Percentiles rank a stretch among this genome's conserved stretches.
Conservation (phyloP, 2,113 vertebrate genomes). For the Tachycineta bicolor region DNA sequence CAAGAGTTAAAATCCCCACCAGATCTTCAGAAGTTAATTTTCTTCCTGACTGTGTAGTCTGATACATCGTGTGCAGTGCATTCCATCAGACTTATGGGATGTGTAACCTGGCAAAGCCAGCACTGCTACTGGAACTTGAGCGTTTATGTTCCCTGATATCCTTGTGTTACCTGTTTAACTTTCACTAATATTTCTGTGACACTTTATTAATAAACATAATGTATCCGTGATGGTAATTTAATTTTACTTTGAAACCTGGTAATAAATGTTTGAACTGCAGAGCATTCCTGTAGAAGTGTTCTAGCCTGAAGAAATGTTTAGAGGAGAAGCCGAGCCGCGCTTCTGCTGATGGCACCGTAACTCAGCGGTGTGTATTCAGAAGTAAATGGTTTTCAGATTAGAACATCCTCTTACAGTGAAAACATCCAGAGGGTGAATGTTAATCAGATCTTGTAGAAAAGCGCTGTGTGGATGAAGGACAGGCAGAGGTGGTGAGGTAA, state of each 20-base stretch:
- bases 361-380: neutral
- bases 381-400: slow-evolving; percentile 49
- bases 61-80: neutral
- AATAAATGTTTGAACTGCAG: slow-evolving; percentile 16
- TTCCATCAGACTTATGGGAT: neutral
- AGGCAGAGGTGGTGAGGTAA: neutral
- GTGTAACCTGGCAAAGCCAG: slow-evolving; percentile 25
- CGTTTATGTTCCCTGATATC: slow-evolving; percentile 14
- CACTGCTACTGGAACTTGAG: slow-evolving; percentile 1
- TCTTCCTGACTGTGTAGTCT: neutral
- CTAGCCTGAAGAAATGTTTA: slow-evolving; percentile 13
- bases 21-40: slow-evolving; percentile 39
- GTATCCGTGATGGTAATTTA: neutral
- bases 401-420: slow-evolving; percentile 19
- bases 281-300: neutral
- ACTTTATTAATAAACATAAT: slow-evolving; percentile 36
- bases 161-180: slow-evolving; percentile 49
- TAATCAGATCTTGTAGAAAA: neutral
- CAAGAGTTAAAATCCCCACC: neutral
- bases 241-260: slow-evolving; percentile 22
- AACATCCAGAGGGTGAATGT: neutral
- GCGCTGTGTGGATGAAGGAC: neutral
- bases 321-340: neutral
- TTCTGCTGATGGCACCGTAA: neutral
- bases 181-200: slow-evolving; percentile 28